Percentiles rank a stretch among this genome's conserved stretches.
These are phyloP conservation scores for Apogon hyalosoma DNA, from an alignment of 2,797 vertebrate species.

Conservation along the genomic window DNA sequence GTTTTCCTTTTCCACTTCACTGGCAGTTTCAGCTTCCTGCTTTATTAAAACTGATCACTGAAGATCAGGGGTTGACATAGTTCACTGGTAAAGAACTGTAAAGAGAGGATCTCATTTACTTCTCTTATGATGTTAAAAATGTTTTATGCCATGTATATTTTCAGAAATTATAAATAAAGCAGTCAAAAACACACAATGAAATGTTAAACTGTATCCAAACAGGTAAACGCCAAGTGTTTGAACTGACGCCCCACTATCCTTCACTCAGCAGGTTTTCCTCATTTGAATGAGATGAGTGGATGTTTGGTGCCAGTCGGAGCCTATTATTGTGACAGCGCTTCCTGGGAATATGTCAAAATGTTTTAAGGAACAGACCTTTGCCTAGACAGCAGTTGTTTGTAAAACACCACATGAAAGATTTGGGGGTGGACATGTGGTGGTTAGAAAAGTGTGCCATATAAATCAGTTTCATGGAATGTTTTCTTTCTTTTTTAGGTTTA, in stretches of 20 bases:
- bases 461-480: no score
- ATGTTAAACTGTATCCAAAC: constrained; percentile 8
- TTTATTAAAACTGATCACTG: constrained; percentile 42
- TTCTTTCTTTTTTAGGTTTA: no score
- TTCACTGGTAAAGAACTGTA: constrained; percentile 10
- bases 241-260: constrained; percentile 16
- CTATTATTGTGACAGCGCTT: constrained; percentile 32
- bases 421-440: background rate
- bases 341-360: constrained; percentile 10
- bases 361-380: constrained; percentile 27
- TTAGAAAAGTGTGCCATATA: no score
- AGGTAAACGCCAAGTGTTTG: constrained; percentile 6
- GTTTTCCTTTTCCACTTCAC: constrained; percentile 29
- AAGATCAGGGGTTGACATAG: constrained; percentile 17
- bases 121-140: background rate
- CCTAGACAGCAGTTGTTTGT: constrained; percentile 30
- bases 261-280: constrained; percentile 40
- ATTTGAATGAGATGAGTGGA: constrained; percentile 37
- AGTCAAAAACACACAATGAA: constrained; percentile 13
- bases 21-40: constrained; percentile 8
- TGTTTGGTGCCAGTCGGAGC: constrained; percentile 38
- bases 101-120: constrained; percentile 15
- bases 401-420: constrained; percentile 18
- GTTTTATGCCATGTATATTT: background rate
- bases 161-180: background rate